A percentile compares a stretch with the other conserved stretches of the same genome.
Evolutionary conservation across 2,888 invertebrate genomes (phyloP).

Genomic region (Ctenicera cuprea): DNA sequence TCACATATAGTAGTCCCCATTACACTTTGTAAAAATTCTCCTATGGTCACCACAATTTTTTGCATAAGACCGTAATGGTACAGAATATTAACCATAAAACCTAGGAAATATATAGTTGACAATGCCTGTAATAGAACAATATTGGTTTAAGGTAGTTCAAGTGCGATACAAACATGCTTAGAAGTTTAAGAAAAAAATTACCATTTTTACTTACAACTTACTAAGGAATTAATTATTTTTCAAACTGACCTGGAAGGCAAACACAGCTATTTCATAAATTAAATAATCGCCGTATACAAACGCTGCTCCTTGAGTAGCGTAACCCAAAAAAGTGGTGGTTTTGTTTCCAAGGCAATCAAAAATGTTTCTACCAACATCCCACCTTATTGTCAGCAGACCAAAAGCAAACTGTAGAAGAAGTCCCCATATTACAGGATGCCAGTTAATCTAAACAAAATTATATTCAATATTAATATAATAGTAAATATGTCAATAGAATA

Average conservation of each 20-base stretch:
- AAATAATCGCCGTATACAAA: slow-evolving; percentile 89
- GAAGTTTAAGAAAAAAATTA: too few species aligned
- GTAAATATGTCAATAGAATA: too few species aligned
- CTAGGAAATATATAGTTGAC: slow-evolving; percentile 95
- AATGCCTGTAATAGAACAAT: slow-evolving; percentile 79
- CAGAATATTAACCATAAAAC: slow-evolving; percentile 91
- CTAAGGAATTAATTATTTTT: slow-evolving; percentile 2
- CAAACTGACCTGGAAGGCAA: slow-evolving; percentile 88
- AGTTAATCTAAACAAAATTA: slow-evolving; percentile 75
- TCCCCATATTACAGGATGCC: slow-evolving; percentile 89
- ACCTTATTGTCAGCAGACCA: slow-evolving; percentile 89
- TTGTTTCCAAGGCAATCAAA: slow-evolving; percentile 79
- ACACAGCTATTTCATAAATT: slow-evolving; percentile 77
- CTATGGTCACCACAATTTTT: slow-evolving; percentile 87
- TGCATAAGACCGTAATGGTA: slow-evolving; percentile 94
- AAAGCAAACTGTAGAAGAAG: slow-evolving; percentile 89
- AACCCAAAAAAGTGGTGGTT: slow-evolving; percentile 85
- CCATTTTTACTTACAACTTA: too few species aligned
- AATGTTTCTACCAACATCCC: slow-evolving; percentile 85
- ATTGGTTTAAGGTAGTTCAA: too few species aligned
- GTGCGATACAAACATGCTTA: too few species aligned
- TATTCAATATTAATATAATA: background rate
- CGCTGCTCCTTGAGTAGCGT: slow-evolving; percentile 85
- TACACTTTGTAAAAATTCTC: slow-evolving; percentile 82
- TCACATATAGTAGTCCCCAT: slow-evolving; percentile 95